Base-by-base conservation (phyloP, 2,888 invertebrate genomes). In the Caenorhabditis imperialis region DNA sequence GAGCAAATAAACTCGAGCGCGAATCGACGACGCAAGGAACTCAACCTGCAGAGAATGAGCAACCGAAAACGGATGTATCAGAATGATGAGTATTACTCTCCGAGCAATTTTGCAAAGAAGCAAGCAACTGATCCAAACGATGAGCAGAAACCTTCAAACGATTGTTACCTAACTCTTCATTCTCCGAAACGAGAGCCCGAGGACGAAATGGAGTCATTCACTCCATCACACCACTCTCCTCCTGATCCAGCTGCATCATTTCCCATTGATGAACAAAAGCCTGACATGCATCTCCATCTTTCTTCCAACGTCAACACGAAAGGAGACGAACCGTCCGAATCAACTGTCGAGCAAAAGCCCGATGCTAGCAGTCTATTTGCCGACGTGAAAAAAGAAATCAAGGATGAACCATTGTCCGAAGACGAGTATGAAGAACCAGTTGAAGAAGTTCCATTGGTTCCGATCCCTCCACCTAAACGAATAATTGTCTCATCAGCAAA, bases 361-460 rank as follows among this genome's bases (percentile, higher is more conserved):
- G n/a, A 5, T 6, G 33, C 44, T 8, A 40, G 18, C 40, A n/a
- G 30, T 27, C 16, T 47, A 14, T 8, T 27, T 27, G n/a, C n/a
- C n/a, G n/a, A n/a, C n/a, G 27, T 27, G 16, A 50, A 50, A 30
- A 38, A 54, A 22, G 25, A 27, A 18, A 25, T 54, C 1, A 54
- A 54, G 27, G 53, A 54, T 1, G 53, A 54, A 20, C 51, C 51
- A 27, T 18, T 54, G 18, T 38, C 38, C 10, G 48, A 50, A 8
- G 48, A 50, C 10, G 30, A 30, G 7, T 6, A 7, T 30, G 7
- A 30, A 30, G 30, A 6, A 6, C 30, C 30, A 30, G 30, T 30
- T 30, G n/a, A n/a, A n/a, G n/a, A n/a, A n/a, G n/a, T n/a, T n/a
- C n/a, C n/a, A n/a, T 30, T 10, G 10, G 30, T 10, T 30, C 30